A percentile compares a stretch with the other conserved stretches of the same genome.
These are phyloP conservation scores for Solenodon paradoxus DNA, from an alignment of 2,113 vertebrate species.

Conservation along the genomic window DNA sequence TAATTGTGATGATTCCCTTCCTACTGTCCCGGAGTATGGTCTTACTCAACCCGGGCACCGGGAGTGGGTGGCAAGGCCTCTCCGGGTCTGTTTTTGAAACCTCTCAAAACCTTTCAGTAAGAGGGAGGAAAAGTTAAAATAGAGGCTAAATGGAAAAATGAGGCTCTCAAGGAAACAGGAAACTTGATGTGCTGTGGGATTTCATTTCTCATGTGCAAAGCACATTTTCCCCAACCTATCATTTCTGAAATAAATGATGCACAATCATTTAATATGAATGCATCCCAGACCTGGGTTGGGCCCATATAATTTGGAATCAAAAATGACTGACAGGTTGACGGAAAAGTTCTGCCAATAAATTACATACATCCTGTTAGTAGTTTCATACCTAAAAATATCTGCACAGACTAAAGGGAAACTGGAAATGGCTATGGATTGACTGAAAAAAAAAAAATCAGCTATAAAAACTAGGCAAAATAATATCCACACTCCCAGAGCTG, in stretches of 20 bases:
- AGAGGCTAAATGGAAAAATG: conserved; percentile 56
- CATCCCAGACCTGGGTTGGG: conserved; percentile 69
- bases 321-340: conserved; percentile 72
- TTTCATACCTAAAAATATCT: conserved; percentile 73
- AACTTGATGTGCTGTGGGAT: conserved; percentile 52
- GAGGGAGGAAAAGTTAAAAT: conserved; percentile 43
- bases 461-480: conserved; percentile 64
- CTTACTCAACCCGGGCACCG: background rate
- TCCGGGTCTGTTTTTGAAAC: conserved; percentile 16
- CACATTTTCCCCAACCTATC: conserved; percentile 71
- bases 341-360: conserved; percentile 73
- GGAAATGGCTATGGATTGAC: conserved; percentile 37
- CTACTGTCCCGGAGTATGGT: background rate
- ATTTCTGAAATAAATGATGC: conserved; percentile 74
- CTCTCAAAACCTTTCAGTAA: conserved; percentile 39
- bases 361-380: conserved; percentile 75
- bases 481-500: conserved; percentile 38
- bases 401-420: conserved; percentile 49
- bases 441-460: background rate
- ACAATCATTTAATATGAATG: conserved; percentile 66
- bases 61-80: background rate
- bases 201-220: conserved; percentile 69
- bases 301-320: conserved; percentile 72
- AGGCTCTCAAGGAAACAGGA: conserved; percentile 61
- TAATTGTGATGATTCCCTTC: background rate